phyloP scores from a whole-genome alignment of 2,888 invertebrate species.

The Brassicogethes aeneus region DNA sequence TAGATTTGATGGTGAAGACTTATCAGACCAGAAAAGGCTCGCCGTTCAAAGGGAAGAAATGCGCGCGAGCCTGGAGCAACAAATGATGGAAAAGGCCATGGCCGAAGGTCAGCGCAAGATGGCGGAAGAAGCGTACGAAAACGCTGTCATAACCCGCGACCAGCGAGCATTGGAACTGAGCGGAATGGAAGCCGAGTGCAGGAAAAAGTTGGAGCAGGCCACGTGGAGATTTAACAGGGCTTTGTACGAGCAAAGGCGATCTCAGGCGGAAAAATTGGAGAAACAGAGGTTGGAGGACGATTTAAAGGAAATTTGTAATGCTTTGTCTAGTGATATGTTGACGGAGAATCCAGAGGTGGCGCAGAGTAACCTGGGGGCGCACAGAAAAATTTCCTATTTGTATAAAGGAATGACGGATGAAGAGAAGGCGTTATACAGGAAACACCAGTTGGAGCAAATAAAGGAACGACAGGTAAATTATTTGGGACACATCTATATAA shows the following conservation, averaged over 20 bases:
- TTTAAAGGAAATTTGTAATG: slow-evolving; percentile 74
- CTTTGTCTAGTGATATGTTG: slow-evolving; percentile 73
- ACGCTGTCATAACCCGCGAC: slow-evolving; percentile 59
- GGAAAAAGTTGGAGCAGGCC: slow-evolving; percentile 62
- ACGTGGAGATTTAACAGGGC: slow-evolving; percentile 69
- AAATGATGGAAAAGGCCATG: slow-evolving; percentile 53
- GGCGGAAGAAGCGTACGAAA: slow-evolving; percentile 59
- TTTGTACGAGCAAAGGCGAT: slow-evolving; percentile 43
- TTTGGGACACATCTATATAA: not conserved
- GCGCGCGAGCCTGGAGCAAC: slow-evolving; percentile 79
- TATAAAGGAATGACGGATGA: slow-evolving; percentile 82
- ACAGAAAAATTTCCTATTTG: slow-evolving; percentile 59
- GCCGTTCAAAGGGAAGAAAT: slow-evolving; percentile 72
- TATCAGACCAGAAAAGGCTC: slow-evolving; percentile 55
- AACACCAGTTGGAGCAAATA: slow-evolving; percentile 65
- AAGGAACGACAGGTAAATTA: slow-evolving; percentile 55
- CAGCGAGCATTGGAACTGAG: slow-evolving; percentile 62
- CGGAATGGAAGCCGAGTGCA: slow-evolving; percentile 64
- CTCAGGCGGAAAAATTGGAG: slow-evolving; percentile 41
- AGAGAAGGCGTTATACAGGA: slow-evolving; percentile 59
- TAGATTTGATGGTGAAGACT: slow-evolving; percentile 83
- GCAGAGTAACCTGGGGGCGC: slow-evolving; percentile 66
- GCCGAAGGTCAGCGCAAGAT: slow-evolving; percentile 54
- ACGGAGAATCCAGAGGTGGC: slow-evolving; percentile 80
- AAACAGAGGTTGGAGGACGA: slow-evolving; percentile 66